Base-by-base conservation (phyloP, 2,888 invertebrate species). In the Aporophyla nigra region DNA sequence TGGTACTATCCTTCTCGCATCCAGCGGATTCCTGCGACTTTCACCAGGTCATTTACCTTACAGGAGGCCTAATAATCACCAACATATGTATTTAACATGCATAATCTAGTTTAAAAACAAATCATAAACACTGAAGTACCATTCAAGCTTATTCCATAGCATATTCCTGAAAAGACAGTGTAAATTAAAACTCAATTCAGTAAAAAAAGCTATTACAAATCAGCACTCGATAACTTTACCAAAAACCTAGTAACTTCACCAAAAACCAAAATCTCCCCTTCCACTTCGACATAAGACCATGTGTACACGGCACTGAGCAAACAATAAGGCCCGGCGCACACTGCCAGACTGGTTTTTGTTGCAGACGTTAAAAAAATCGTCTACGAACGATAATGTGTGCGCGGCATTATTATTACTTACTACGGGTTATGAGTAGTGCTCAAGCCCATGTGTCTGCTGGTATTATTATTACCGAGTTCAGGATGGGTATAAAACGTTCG, bases 301-400 rank as follows among this genome's bases (percentile, higher is more conserved):
- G 76, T 87, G 86, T 80, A 80, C 77, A 77, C 80, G 27, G 49
- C 59, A 43, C 68, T 76, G 62, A 82, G 85, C 74, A 82, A 86
- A 87, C 83, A 88, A 73, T 84, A 82, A 80, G 77, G 73, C 43
- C 43, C 21, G 72, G 54, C 77, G 46, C 74, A 80, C 76, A 86
- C 78, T 74, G 69, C 83, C 75, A 87, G 86, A 87, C 88, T 69
- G 71, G 83, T 88, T 87, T 81, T 85, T 81, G 70, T 67, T 58
- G 77, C 78, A 87, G 87, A 87, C 87, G 88, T 24, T 53, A 54
- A 87, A 87, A 87, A 87, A 87, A 87, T 82, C 75, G 87, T 87
- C 87, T 87, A 73, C 85, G 46, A 63, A 40, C 75, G 75, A 85
- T 74, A 78, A 84, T 77, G 62, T 70, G 76, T 40, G 51, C 43